Base-by-base conservation (phyloP, 2,888 invertebrate species). In the Oscheius sp. region DNA sequence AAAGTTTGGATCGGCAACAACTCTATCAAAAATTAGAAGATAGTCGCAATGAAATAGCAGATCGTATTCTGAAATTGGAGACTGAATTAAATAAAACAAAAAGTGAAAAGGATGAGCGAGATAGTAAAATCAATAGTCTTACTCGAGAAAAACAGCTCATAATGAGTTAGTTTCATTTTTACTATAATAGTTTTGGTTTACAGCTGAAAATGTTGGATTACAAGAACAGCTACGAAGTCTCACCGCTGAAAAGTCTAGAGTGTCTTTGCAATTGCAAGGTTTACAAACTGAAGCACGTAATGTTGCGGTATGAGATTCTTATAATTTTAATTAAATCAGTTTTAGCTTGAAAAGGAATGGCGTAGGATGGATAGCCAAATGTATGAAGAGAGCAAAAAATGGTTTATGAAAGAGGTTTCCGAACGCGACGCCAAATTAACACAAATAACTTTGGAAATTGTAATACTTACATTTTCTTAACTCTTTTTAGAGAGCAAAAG, bases 361-460 rank as follows among this genome's bases (percentile, higher is more conserved):
- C 61, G 59, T 28, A 44, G 30, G 6, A 41, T 67, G n/a, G 74
- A 75, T 41, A 66, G 63, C 0, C 51, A 62, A 28, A 33, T 77
- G 24, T 61, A 69, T 36, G 69, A 64, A 12, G 74, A 77, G 33
- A 65, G 73, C 26, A 71, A 67, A 50, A 70, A 56, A 22, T 77
- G 74, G 74, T 57, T 73, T 14, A 65, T 73, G 67, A 72, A 79
- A 9, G 82, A 82, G 66, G 67, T 82, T 8, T 62, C 75, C 1
- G 76, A 80, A 14, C 64, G 79, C 6, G 82, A 82, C 61, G 74
- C 68, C 44, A 72, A 70, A 45, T 71, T 82, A 5, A 71, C 79
- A 8, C 61, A 68, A n/a, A 56, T 82, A n/a, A 67, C 77, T 5
- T 41, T 82, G 9, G 77, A 81, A 50, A 65, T 74, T 47, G 78